Evolutionary conservation across 2,888 invertebrate species (phyloP), one percentile per base, ranked within the genome.

Genomic region (Coelopa pilipes): DNA sequence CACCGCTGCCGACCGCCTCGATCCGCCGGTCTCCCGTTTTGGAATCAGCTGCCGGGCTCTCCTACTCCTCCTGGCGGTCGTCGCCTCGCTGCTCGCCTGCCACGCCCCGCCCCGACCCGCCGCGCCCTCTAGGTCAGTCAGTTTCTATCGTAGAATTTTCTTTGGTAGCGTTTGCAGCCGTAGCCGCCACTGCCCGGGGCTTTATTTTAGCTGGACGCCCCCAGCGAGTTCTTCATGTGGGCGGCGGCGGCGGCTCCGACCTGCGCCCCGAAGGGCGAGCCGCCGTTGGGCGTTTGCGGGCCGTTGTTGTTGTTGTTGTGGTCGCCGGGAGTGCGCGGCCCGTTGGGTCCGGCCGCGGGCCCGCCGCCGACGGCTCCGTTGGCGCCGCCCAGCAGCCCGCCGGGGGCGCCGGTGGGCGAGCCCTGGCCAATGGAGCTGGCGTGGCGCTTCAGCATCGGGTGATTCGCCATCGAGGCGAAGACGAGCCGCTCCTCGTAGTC

Each of bases 401-500:
- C 84, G 15, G 82, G 82, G 1, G 81, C 83, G 0, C 85, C 83
- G 12, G 83, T 84, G 1, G 87, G 85, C 1, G 87, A 85, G 7
- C 84, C 86, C 70, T 87, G 87, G 1, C 86, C 84, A 74, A 88
- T 80, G 0, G 86, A 84, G 17, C 83, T 86, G 45, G 86, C 88
- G 75, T 88, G 88, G 5, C 88, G 85, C 77, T 88, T 88, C 62
- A 88, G 79, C 84, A 88, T 87, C 74, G 96, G 96, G 87, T 96
- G 96, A 89, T 95, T 94, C 65, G 96, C 94, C 95, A 97, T 96
- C 86, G 96, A 96, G 77, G 97, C 97, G 86, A 97, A 97, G 78
- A 97, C 96, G 88, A 97, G 90, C 80, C 97, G 90, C 89, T 98
- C 98, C 86, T 98, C 97, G 86, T 98, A 98, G 88, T 98, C 98